phyloP scores from a whole-genome alignment of 1,140 invertebrate species.

The Fopius arisanus region DNA sequence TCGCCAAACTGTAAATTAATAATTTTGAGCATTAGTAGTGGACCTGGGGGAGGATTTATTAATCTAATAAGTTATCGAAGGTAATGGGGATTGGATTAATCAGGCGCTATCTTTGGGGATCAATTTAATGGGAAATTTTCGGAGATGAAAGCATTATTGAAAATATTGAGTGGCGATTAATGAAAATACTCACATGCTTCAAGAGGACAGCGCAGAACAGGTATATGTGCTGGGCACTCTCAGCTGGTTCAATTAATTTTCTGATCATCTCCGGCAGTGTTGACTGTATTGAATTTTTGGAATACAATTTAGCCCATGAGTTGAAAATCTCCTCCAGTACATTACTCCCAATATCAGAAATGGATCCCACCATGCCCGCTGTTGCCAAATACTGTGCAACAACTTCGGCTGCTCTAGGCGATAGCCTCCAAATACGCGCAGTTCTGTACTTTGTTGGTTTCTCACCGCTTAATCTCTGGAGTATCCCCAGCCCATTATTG shows the following conservation, averaged over 20 bases:
- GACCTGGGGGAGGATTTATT: not conserved
- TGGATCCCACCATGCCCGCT: slow-evolving; percentile 65
- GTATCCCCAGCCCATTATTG: slow-evolving; percentile 59
- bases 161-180: not conserved
- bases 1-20: slow-evolving; percentile 42
- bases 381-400: slow-evolving; percentile 64
- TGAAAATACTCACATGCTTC: slow-evolving; percentile 63
- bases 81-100: slow-evolving; percentile 30
- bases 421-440: slow-evolving; percentile 64
- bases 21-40: not conserved
- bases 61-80: slow-evolving; percentile 21
- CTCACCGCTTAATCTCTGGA: slow-evolving; percentile 61
- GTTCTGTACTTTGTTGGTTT: slow-evolving; percentile 61
- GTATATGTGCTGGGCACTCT: slow-evolving; percentile 69
- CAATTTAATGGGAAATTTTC: too few relatives aligned
- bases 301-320: slow-evolving; percentile 60
- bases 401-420: slow-evolving; percentile 64
- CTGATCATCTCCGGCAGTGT: slow-evolving; percentile 63
- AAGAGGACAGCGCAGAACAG: slow-evolving; percentile 67
- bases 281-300: slow-evolving; percentile 57
- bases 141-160: too few relatives aligned
- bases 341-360: slow-evolving; percentile 62
- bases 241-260: slow-evolving; percentile 67
- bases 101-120: slow-evolving; percentile 27
- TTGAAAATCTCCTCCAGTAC: slow-evolving; percentile 64